Conservation (phyloP, 1,140 invertebrate genomes). For the Lysiphlebus fabarum region DNA sequence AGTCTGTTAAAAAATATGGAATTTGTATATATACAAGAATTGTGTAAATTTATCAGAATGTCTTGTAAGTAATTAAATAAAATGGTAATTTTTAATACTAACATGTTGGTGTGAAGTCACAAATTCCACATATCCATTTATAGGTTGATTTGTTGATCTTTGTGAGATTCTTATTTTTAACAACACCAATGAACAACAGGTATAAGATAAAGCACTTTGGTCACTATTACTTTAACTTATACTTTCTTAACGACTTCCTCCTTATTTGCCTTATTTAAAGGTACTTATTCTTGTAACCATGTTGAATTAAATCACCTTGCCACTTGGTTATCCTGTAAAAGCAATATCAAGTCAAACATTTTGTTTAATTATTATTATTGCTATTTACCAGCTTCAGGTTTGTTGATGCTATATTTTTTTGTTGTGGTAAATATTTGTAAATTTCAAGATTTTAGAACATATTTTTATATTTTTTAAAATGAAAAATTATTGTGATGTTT, state of each 20-base stretch:
- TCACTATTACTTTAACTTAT: conserved; percentile 18
- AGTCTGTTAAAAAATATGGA: neutral
- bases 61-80: neutral
- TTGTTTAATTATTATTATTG: too few relatives aligned
- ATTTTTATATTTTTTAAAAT: too few relatives aligned
- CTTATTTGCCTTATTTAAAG: conserved; percentile 36
- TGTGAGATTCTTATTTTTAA: neutral
- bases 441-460: too few relatives aligned
- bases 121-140: conserved; percentile 25
- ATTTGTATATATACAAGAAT: conserved; percentile 13
- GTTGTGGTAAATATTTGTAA: too few relatives aligned
- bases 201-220: conserved; percentile 41
- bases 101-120: conserved; percentile 15
- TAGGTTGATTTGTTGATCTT: conserved; percentile 24
- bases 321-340: too few relatives aligned
- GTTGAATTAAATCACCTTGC: conserved; percentile 14
- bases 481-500: too few relatives aligned
- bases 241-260: conserved; percentile 4
- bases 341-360: too few relatives aligned
- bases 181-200: conserved; percentile 26
- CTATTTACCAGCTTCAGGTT: too few relatives aligned
- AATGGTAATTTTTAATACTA: conserved; percentile 1
- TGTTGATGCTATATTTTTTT: too few relatives aligned
- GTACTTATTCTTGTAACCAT: conserved; percentile 13
- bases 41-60: neutral